Conservation (phyloP, 1,140 invertebrate genomes). For the Listronotus bonariensis region DNA sequence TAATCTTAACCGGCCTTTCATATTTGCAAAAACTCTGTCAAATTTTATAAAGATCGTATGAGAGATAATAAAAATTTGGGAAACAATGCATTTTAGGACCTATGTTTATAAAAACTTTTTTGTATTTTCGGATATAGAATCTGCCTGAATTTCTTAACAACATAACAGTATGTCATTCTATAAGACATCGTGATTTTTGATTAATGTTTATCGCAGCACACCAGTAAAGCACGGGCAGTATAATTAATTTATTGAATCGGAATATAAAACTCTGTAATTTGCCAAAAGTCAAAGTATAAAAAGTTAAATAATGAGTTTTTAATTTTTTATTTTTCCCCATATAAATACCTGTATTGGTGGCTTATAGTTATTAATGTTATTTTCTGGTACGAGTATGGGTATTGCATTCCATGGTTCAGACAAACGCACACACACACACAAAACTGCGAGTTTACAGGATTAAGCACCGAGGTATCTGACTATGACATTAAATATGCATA, state of each 20-base stretch:
- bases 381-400: no score
- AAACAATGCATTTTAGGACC: no score
- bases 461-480: conserved; percentile 11
- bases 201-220: background rate
- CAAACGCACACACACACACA: background rate
- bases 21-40: no score
- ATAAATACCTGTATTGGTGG: conserved; percentile 11
- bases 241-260: background rate
- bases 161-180: no score
- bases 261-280: background rate
- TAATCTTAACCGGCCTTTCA: no score
- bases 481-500: conserved; percentile 15
- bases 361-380: background rate
- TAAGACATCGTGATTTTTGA: background rate
- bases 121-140: no score
- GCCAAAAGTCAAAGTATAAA: background rate
- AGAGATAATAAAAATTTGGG: no score
- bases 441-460: background rate
- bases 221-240: background rate
- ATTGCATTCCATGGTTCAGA: background rate
- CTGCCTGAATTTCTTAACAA: no score
- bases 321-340: background rate
- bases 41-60: no score
- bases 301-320: background rate
- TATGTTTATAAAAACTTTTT: no score